Evolutionary conservation across 2,113 vertebrate genomes (phyloP), one percentile per base, ranked within the genome.

Genomic region (Tetraodon nigroviridis): DNA sequence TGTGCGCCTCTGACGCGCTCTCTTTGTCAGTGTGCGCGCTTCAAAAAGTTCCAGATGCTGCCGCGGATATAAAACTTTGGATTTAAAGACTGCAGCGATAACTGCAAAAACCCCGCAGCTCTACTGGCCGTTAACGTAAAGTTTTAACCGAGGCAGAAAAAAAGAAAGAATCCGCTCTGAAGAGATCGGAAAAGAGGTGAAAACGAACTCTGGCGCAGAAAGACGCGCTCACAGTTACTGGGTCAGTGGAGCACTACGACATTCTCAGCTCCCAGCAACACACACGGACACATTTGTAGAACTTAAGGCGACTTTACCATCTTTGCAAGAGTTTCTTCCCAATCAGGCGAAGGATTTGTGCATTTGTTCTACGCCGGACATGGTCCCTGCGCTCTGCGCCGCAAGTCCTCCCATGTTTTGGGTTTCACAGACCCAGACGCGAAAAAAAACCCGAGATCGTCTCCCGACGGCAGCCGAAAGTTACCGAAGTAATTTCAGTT

Each of bases 221-320:
- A 11, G 55, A 59, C 62, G 55, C 4, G 1, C 17, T 61, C 51
- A 24, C 60, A 63, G 61, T 67, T 49, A 76, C 37, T 77, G 55
- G 78, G 76, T 82, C 73, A 84, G 64, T 85, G 70, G 71, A 76
- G 66, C 70, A 79, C 21, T 44, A 3, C 12, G 32, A 12, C 7
- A 37, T 58, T 17, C 42, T 59, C 52, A 61, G 16, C 44, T 53
- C 44, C 15, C 44, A 46, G 15, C 6, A 16, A 46, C 44, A 46
- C 44, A 46, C 2, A 46, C 44, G n/a, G 10, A 46, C 44, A 46
- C 44, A 17, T 16, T 3, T 2, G n/a, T 16, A 46, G 10, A 46
- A 16, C 15, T n/a, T 46, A n/a, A 46, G 13, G 6, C 6, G 70
- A 65, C 37, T 29, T 55, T 77, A 91, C 90, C 90, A 91, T 91